A percentile compares a stretch with the other conserved stretches of the same genome.
These are phyloP conservation scores for Acanthosepion lycidas DNA, from an alignment of 2,888 invertebrate species.

Conservation along the genomic window DNA sequence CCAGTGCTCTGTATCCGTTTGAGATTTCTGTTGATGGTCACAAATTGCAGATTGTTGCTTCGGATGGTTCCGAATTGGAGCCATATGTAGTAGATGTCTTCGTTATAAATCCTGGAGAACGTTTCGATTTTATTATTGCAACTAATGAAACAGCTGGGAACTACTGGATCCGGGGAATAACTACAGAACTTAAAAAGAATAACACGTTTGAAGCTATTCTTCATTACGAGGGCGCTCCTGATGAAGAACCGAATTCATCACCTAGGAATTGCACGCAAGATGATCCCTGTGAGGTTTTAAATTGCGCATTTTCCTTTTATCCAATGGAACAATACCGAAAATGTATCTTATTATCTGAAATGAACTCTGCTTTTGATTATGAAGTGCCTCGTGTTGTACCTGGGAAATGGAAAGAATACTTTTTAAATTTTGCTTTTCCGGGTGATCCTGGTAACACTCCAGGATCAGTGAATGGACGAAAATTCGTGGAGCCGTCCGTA, in stretches of 20 bases:
- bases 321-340: slow-evolving; percentile 47
- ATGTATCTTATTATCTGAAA: slow-evolving; percentile 55
- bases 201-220: slow-evolving; percentile 57
- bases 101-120: slow-evolving; percentile 64
- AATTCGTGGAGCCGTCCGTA: slow-evolving; percentile 56
- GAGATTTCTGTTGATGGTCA: slow-evolving; percentile 64
- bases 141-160: slow-evolving; percentile 57
- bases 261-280: slow-evolving; percentile 52
- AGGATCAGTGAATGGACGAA: slow-evolving; percentile 61
- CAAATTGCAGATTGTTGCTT: slow-evolving; percentile 57
- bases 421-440: slow-evolving; percentile 68
- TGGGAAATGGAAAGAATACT: slow-evolving; percentile 60
- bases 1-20: slow-evolving; percentile 58
- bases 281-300: slow-evolving; percentile 55
- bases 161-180: slow-evolving; percentile 66
- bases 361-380: slow-evolving; percentile 51
- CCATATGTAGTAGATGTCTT: slow-evolving; percentile 58
- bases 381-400: slow-evolving; percentile 52
- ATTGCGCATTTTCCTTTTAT: slow-evolving; percentile 58
- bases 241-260: slow-evolving; percentile 52
- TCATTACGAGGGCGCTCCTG: slow-evolving; percentile 55
- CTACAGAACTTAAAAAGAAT: slow-evolving; percentile 53
- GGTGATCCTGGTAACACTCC: slow-evolving; percentile 57
- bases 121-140: slow-evolving; percentile 62
- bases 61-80: slow-evolving; percentile 62